Evolutionary conservation across 1,140 invertebrate species (phyloP).

Genomic region (Camponotus pennsylvanicus): DNA sequence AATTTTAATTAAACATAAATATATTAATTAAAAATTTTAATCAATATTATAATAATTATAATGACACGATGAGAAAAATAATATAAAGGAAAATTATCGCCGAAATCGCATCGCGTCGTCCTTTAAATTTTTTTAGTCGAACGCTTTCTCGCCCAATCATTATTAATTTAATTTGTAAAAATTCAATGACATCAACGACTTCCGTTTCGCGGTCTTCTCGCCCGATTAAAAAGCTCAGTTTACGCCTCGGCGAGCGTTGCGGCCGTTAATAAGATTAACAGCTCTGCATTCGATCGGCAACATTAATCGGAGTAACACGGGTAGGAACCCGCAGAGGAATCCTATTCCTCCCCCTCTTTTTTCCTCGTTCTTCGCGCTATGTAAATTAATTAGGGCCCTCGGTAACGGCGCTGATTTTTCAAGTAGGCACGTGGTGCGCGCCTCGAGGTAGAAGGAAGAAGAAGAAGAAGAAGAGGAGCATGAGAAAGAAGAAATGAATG

Average conservation of each 20-base stretch:
- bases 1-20: not conserved
- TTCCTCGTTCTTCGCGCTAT: slow-evolving; percentile 76
- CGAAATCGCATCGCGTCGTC: not conserved
- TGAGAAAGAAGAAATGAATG: slow-evolving; percentile 43
- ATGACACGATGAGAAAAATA: not conserved
- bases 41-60: too few species aligned
- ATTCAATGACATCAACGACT: slow-evolving; percentile 14
- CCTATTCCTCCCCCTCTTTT: not conserved
- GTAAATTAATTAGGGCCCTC: slow-evolving; percentile 84
- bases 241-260: slow-evolving; percentile 21
- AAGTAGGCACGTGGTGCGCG: slow-evolving; percentile 71
- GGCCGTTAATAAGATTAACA: slow-evolving; percentile 60
- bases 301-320: slow-evolving; percentile 61
- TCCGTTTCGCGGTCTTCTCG: slow-evolving; percentile 1
- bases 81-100: not conserved
- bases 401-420: slow-evolving; percentile 82
- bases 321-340: slow-evolving; percentile 39
- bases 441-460: slow-evolving; percentile 45
- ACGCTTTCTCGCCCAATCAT: not conserved
- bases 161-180: slow-evolving; percentile 22
- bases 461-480: slow-evolving; percentile 16
- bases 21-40: not conserved
- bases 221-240: slow-evolving; percentile 46
- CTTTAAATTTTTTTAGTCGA: not conserved
- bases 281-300: slow-evolving; percentile 46